Evolutionary conservation across 2,888 invertebrate genomes (phyloP).

Genomic region (Phyllotreta striolata): DNA sequence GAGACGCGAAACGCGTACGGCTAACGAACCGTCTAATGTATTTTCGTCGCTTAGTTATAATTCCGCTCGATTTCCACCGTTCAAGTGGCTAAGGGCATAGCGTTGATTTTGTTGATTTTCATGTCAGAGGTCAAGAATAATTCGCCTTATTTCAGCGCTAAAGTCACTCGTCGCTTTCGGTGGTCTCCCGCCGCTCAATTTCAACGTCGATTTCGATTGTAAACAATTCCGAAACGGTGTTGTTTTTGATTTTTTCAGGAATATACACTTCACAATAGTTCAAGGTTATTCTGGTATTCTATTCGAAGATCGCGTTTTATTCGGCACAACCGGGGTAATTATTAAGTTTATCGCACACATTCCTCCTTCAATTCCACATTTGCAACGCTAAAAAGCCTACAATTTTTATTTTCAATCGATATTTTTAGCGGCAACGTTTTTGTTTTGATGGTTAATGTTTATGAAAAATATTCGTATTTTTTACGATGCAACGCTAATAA

Average conservation of each 20-base stretch:
- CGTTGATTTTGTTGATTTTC: conserved; percentile 46
- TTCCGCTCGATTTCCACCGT: conserved; percentile 30
- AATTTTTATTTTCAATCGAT: no score
- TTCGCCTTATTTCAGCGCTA: conserved; percentile 43
- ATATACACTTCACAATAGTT: conserved; percentile 40
- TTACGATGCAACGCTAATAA: no score
- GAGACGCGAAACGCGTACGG: background rate
- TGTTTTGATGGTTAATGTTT: no score
- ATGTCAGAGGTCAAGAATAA: conserved; percentile 52
- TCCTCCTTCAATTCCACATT: background rate
- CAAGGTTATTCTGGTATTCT: conserved; percentile 48
- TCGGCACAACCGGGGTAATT: conserved; percentile 26
- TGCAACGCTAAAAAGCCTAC: no score
- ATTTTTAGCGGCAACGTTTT: no score
- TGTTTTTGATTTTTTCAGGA: conserved; percentile 27
- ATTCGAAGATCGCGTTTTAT: conserved; percentile 35
- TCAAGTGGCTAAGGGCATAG: conserved; percentile 44
- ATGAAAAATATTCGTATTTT: no score
- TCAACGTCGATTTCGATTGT: conserved; percentile 2
- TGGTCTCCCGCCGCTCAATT: conserved; percentile 1
- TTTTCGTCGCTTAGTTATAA: no score
- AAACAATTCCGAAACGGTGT: conserved; percentile 13
- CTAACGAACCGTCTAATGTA: background rate
- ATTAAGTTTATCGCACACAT: conserved; percentile 5
- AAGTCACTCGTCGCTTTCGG: conserved; percentile 28